A percentile compares a stretch with the other conserved stretches of the same genome.
Evolutionary conservation across 2,888 invertebrate genomes (phyloP).

Genomic region (Caenorhabditis sinica): DNA sequence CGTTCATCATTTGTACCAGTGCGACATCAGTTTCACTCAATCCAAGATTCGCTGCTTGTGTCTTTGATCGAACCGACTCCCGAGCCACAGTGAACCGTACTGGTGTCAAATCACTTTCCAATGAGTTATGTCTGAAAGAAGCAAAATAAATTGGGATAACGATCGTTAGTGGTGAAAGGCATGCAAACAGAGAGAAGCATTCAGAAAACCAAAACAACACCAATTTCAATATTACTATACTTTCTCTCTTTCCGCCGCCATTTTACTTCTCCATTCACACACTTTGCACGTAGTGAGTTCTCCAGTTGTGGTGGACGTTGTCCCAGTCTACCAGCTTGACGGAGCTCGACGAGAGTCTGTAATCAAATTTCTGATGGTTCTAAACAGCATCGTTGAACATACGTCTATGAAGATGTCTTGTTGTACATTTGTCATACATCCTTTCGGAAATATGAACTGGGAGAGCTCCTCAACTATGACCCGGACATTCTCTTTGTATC

Average conservation of each 20-base stretch:
- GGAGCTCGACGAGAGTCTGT: constrained; percentile 62
- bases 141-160: background rate
- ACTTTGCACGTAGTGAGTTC: constrained; percentile 59
- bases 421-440: constrained; percentile 54
- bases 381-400: background rate
- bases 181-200: constrained; percentile 53
- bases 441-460: constrained; percentile 55
- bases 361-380: background rate
- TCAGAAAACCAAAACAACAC: constrained; percentile 9
- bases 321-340: constrained; percentile 38
- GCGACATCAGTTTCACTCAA: constrained; percentile 47
- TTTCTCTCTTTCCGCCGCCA: constrained; percentile 46
- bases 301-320: constrained; percentile 40
- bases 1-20: constrained; percentile 59
- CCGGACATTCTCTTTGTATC: constrained; percentile 55
- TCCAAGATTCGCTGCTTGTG: constrained; percentile 2
- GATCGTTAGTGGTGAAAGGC: background rate
- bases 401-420: constrained; percentile 61
- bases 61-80: constrained; percentile 34
- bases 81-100: constrained; percentile 46
- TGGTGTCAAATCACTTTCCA: constrained; percentile 46
- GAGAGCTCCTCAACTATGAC: constrained; percentile 61
- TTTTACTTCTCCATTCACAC: constrained; percentile 33
- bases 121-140: constrained; percentile 32
- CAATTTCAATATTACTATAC: constrained; percentile 22